Percentiles rank a stretch among this genome's conserved stretches.
Conservation (phyloP, 1,140 invertebrate genomes). For the Zaprionus kolodkinae region DNA sequence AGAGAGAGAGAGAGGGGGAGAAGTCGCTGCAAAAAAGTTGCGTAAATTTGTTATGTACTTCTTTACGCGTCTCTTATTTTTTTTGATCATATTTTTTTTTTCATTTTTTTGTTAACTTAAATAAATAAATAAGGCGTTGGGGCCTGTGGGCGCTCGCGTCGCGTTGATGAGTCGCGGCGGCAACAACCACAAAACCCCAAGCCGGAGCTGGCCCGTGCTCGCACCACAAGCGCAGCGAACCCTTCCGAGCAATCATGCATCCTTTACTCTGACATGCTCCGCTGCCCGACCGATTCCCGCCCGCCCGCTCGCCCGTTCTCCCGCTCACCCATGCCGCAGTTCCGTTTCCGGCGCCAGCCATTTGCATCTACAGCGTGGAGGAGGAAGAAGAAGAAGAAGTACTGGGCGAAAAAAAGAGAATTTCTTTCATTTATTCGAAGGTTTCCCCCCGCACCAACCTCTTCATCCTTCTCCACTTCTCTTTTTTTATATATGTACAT, state of each 20-base stretch:
- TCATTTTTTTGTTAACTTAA: conserved; percentile 62
- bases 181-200: conserved; percentile 63
- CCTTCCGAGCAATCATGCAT: conserved; percentile 75
- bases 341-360: conserved; percentile 80
- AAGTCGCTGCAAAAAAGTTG: conserved; percentile 60
- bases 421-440: conserved; percentile 79
- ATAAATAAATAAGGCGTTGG: conserved; percentile 71
- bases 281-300: conserved; percentile 11
- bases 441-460: conserved; percentile 16
- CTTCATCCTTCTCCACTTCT: background rate
- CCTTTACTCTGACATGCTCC: conserved; percentile 58
- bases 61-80: conserved; percentile 23
- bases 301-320: background rate
- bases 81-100: conserved; percentile 40
- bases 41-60: conserved; percentile 80
- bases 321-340: conserved; percentile 48
- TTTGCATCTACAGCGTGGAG: conserved; percentile 66
- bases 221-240: conserved; percentile 16
- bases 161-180: conserved; percentile 47
- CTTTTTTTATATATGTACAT: conserved; percentile 29
- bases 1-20: too few relatives aligned
- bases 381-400: background rate
- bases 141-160: conserved; percentile 31
- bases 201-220: conserved; percentile 24
- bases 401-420: conserved; percentile 20